Conservation (phyloP, 1,140 invertebrate species). For the Lycorma delicatula region DNA sequence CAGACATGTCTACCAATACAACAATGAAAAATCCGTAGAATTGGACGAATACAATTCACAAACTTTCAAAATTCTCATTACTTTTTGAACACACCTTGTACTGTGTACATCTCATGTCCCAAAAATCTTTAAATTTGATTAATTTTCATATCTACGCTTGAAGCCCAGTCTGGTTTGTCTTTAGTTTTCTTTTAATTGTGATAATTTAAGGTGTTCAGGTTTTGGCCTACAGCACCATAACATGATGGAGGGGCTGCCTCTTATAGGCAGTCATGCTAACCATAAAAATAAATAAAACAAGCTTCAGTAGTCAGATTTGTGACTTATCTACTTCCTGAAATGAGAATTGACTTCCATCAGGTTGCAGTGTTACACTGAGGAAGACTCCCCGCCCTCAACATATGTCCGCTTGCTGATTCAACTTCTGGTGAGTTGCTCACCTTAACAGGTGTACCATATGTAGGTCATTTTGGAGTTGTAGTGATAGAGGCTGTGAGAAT, state of each 20-base stretch:
- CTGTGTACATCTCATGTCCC: conserved; percentile 17
- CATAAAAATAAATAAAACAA: no score
- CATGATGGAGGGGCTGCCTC: no score
- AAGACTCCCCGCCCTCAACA: neutral
- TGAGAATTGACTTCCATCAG: neutral
- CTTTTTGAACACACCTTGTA: conserved; percentile 16
- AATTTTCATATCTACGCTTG: no score
- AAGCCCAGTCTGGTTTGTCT: neutral
- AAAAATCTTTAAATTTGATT: conserved; percentile 4
- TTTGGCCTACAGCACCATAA: no score
- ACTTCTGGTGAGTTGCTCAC: no score
- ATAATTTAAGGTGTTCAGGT: no score
- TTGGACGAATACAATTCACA: neutral
- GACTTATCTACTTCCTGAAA: no score
- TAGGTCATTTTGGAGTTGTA: neutral
- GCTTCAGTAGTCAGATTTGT: no score
- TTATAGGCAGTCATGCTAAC: no score
- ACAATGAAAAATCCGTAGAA: conserved; percentile 7
- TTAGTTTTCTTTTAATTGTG: neutral
- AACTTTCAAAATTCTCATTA: conserved; percentile 13
- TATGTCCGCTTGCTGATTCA: neutral
- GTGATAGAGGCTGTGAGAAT: neutral
- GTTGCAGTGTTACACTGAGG: neutral
- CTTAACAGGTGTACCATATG: no score
- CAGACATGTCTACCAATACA: neutral